Evolutionary conservation across 2,113 vertebrate species (phyloP).

Genomic region (Australoheros scitulus): DNA sequence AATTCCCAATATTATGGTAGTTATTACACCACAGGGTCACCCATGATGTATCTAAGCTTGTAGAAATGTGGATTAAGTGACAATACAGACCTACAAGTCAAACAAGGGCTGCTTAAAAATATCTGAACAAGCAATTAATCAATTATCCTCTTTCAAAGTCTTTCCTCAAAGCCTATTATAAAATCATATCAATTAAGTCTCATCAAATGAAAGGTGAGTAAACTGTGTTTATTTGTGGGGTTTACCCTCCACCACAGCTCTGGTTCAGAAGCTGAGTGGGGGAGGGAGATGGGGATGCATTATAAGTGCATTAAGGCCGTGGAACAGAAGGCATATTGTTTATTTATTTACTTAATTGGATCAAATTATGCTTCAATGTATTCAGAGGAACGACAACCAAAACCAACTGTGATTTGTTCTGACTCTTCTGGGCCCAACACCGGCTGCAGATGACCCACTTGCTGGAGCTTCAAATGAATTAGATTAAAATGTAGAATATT

Average conservation of each 20-base stretch:
- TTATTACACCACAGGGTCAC: background rate
- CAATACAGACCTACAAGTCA: background rate
- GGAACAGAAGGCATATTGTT: conserved; percentile 81
- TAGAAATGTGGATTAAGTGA: background rate
- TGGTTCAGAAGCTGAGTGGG: conserved; percentile 20
- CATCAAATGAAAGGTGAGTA: conserved; percentile 34
- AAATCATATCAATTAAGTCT: conserved; percentile 39
- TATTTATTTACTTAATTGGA: conserved; percentile 81
- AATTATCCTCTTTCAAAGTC: conserved; percentile 5
- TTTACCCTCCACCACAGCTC: conserved; percentile 40
- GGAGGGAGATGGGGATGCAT: conserved; percentile 53
- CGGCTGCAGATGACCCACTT: conserved; percentile 51
- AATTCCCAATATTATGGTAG: background rate
- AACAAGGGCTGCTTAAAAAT: conserved; percentile 8
- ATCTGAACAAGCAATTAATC: conserved; percentile 22
- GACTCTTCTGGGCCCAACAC: conserved; percentile 46
- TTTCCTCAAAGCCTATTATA: conserved; percentile 2
- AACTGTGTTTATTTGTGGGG: conserved; percentile 25
- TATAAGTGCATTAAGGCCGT: conserved; percentile 64
- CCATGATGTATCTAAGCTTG: background rate
- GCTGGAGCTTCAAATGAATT: conserved; percentile 33
- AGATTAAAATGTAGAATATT: conserved; percentile 32
- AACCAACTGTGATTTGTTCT: conserved; percentile 67
- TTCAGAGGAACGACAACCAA: conserved; percentile 65
- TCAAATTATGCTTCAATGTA: conserved; percentile 75